Base-by-base conservation (phyloP, 2,797 vertebrate species). In the Diplodus sargus region DNA sequence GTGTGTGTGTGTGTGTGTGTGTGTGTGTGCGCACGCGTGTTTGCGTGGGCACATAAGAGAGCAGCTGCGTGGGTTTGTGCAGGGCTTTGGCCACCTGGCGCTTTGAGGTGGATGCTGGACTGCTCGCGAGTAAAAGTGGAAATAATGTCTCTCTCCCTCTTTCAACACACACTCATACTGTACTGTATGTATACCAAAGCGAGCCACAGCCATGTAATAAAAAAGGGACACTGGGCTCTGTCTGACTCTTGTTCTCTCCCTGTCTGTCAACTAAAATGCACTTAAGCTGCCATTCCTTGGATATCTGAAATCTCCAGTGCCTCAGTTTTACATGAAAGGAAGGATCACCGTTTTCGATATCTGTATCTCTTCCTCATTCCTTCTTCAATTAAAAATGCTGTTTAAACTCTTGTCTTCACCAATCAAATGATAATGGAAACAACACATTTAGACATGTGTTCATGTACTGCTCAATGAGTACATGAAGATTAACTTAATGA, bases 1-100 rank as follows among this genome's bases (percentile, higher is more conserved):
- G 79, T 73, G 54, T 84, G 58, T 70, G 79, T 73, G 76, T 73
- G 78, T 75, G 66, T 78, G n/a, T 70, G 54, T 84, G 58, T 70
- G 79, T 73, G 54, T 84, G 58, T 70, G 79, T 73, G 76, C 70
- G 70, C 67, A 79, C 78, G 85, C 83, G 85, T 83, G 81, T 91
- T 90, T 93, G 92, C 90, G 91, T 93, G 92, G 92, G 93, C 88
- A 84, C 82, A 85, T 79, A 70, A 84, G 87, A 92, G 93, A 91
- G 91, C 94, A 93, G 92, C 88, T 92, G 93, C 89, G 91, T 92
- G 92, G 93, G 90, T 93, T 91, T 92, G 91, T 70, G 70, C 85
- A 89, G 89, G 90, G 91, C 86, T 93, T 89, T 92, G 90, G 89
- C 91, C 94, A 94, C 93, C 93, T 93, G 93, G 89, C 84, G 85